Evolutionary conservation across 2,888 invertebrate species (phyloP), one percentile per base, ranked within the genome.

Genomic region (Dexiosoma caninum): DNA sequence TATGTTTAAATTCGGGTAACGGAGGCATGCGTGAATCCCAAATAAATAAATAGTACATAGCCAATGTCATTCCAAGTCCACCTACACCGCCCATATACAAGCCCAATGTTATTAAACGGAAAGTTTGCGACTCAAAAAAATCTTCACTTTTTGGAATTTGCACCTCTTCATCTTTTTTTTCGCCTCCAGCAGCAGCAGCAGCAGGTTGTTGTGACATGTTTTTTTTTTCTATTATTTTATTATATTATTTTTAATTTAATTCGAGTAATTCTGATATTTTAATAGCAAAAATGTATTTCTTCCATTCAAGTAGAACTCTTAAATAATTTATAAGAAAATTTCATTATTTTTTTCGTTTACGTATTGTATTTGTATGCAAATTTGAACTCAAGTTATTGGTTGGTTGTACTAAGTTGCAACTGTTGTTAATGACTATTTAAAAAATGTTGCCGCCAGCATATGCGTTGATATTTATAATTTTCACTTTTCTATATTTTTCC

Each of bases 11-110:
- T 44, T 87, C 85, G 53, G 89, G 89, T 75, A 89, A 72, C 9
- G 89, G 86, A 37, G 89, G 89, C 89, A 89, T 89, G 27, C 86
- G 85, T 2, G 89, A 89, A 51, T 89, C 89, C 89, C 89, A 89
- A 32, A 89, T 86, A 78, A 89, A 89, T 1, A 89, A 78, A 83
- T 89, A 88, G 72, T 90, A 89, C 72, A 88, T 84, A 30, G 89
- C 90, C 75, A 89, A 76, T 1, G 88, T 85, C 78, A 89, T 84
- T 12, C 89, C 89, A 83, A 89, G 83, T 62, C 89, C 89, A 51
- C 88, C 85, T 0, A 89, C 86, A 2, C 89, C 89, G 35, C 87
- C 88, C 85, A 89, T 84, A 35, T 89, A 89, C 23, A 89, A 83
- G 0, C 85, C 81, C 32, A 89, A 66, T 0, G 90, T 88, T 35